Evolutionary conservation across 2,797 vertebrate species (phyloP).

Genomic region (Apodemus agrarius): DNA sequence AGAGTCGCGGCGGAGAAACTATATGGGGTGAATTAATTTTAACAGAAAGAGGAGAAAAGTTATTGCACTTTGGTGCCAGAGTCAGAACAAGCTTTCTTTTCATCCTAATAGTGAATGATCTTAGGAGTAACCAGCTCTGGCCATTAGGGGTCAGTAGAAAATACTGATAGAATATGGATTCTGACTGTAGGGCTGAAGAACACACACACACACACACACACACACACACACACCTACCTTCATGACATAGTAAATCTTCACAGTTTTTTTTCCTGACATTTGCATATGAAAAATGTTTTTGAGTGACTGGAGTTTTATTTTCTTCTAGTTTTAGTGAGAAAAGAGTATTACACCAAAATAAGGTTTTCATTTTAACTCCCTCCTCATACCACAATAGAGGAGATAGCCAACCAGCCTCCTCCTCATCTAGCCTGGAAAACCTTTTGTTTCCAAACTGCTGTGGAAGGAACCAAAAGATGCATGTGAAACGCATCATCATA

Average conservation of each 20-base stretch:
- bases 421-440: not conserved
- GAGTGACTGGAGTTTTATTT: not conserved
- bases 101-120: not conserved
- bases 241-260: not conserved
- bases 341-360: not conserved
- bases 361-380: conserved; percentile 26
- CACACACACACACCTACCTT: not conserved
- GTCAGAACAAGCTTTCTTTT: conserved; percentile 31
- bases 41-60: conserved; percentile 25
- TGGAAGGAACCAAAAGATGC: conserved; percentile 13
- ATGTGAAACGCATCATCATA: not conserved
- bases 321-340: conserved; percentile 4
- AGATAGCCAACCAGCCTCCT: not conserved
- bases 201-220: not conserved
- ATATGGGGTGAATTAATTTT: not conserved
- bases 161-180: conserved; percentile 27
- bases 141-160: conserved; percentile 54
- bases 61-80: not conserved
- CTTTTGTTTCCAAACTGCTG: conserved; percentile 30
- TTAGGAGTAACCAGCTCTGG: conserved; percentile 31
- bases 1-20: not conserved
- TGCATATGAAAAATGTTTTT: not conserved
- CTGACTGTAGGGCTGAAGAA: not conserved
- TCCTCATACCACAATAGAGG: not conserved
- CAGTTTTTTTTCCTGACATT: not conserved